Base-by-base conservation (phyloP, 1,140 invertebrate genomes). In the Drosophila ogumai region DNA sequence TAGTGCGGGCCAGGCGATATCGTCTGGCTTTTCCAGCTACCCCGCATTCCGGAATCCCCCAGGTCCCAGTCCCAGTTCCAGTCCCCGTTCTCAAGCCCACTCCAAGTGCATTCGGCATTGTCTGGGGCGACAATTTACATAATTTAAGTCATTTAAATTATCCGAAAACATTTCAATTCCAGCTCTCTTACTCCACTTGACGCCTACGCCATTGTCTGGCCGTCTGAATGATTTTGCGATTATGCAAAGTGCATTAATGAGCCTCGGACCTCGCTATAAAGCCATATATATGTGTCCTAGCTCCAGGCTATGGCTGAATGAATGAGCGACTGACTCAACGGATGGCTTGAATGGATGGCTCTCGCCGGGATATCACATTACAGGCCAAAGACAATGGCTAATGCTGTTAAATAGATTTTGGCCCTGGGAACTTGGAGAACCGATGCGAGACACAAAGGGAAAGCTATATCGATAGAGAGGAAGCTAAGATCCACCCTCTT, bases 121-220 rank as follows among this genome's bases (percentile, higher is more conserved):
- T 91, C 90, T 91, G 82, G 68, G 61, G 86, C 73, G 74, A 91
- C 86, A 91, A 91, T 91, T 91, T 91, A 91, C 90, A 91, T 91
- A 91, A 91, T 90, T 91, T 90, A 84, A 90, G 90, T 88, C 79
- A 91, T 90, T 90, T 85, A 90, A 90, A 90, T 90, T 90, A 90
- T 90, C 86, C 78, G 85, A 90, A 90, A 90, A 90, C 85, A 90
- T 90, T 90, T 90, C 86, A 90, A 90, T 90, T 90, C 81, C 65
- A 50, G 56, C 34, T 54, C 64, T 61, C 64, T 57, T 47, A 19
- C 56, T 47, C 55, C 61, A 65, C 61, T 58, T 60, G 68, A 68
- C 64, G 54, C 43, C 49, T 59, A 61, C 80, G 50, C 72, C 68
- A 66, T 63, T 79, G 64, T 68, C 55, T 69, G 64, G 52, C 28